These are phyloP conservation scores for Athene noctua DNA, from an alignment of 2,113 vertebrate genomes.

Conservation along the genomic window DNA sequence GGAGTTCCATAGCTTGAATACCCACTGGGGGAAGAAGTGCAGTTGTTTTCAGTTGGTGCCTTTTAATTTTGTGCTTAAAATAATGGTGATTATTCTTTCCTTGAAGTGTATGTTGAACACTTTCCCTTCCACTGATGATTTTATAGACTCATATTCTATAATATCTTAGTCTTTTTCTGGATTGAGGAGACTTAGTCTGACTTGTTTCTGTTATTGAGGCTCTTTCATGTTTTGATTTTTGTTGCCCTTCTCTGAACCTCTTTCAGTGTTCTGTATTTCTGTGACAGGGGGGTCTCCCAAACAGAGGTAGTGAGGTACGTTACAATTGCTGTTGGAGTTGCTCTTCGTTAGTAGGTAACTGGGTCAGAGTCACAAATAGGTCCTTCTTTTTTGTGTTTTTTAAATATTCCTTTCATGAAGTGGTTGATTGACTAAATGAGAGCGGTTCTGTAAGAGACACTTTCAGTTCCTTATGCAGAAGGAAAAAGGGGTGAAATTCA, in stretches of 20 bases:
- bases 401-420: neutral
- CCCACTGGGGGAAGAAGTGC: neutral
- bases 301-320: neutral
- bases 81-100: neutral
- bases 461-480: neutral
- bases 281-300: neutral
- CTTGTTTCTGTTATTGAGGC: neutral
- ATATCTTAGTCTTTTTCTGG: neutral
- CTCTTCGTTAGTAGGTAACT: neutral
- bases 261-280: neutral
- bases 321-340: neutral
- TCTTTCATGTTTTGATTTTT: neutral
- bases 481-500: neutral
- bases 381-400: neutral
- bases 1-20: neutral
- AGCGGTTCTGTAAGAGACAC: neutral
- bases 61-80: neutral
- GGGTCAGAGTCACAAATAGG: neutral
- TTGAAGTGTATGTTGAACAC: neutral
- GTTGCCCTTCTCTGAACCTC: neutral
- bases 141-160: neutral
- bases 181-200: neutral
- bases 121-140: neutral
- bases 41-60: neutral
- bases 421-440: neutral